phyloP scores from a whole-genome alignment of 2,113 vertebrate species.

The Corapipo altera region DNA sequence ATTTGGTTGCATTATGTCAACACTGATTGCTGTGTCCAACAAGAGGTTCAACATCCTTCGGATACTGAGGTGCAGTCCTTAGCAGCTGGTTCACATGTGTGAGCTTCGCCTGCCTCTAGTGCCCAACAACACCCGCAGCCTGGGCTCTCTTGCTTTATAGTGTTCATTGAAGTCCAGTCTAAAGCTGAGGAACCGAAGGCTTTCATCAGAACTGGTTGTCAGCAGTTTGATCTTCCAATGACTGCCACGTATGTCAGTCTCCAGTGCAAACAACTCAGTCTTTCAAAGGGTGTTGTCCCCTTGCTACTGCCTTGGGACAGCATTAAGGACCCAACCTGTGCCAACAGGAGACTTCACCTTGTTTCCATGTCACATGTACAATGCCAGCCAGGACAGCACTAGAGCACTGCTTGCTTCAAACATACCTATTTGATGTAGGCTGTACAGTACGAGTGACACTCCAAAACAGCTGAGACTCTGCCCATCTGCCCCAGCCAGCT shows the following conservation, averaged over 20 bases:
- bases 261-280: neutral
- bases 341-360: neutral
- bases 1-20: neutral
- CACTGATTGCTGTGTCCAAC: neutral
- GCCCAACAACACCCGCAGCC: slow-evolving; percentile 87
- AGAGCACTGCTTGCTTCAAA: neutral
- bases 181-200: slow-evolving; percentile 94
- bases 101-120: slow-evolving; percentile 83
- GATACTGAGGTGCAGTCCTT: neutral
- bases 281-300: neutral
- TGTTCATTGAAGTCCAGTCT: slow-evolving; percentile 94
- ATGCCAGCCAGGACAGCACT: neutral
- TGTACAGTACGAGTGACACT: neutral
- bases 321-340: neutral
- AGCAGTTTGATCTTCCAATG: slow-evolving; percentile 28
- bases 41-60: neutral
- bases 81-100: slow-evolving; percentile 74
- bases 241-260: fast-evolving
- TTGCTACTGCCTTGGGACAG: neutral
- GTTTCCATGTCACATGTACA: fast-evolving
- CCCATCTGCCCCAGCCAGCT: neutral
- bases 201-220: slow-evolving; percentile 89
- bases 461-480: too few relatives aligned
- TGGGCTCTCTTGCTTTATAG: slow-evolving; percentile 86
- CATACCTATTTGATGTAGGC: fast-evolving